Conservation (phyloP, 2,797 vertebrate genomes). For the Lepus townsendii region DNA sequence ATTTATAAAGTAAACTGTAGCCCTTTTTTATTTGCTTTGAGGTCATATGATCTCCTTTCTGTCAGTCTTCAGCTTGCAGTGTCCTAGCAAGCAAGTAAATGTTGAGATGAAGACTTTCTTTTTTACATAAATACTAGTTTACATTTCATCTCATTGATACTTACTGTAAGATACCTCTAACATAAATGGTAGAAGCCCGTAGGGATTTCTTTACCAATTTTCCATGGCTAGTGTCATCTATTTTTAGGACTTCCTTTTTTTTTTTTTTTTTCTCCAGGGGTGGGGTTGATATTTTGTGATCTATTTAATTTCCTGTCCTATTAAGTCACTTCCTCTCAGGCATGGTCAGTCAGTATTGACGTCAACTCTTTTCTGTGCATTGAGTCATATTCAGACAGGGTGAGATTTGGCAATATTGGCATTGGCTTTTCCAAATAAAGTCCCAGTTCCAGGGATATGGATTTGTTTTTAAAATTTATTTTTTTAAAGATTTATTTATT, state of each 20-base stretch:
- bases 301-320: constrained; percentile 52
- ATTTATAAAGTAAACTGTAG: constrained; percentile 60
- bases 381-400: constrained; percentile 35
- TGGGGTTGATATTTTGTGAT: constrained; percentile 46
- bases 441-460: constrained; percentile 14
- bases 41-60: background rate
- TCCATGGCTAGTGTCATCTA: constrained; percentile 24
- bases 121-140: background rate
- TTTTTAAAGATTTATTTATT: too few species aligned
- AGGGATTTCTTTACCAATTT: constrained; percentile 46
- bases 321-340: constrained; percentile 73
- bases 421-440: constrained; percentile 47
- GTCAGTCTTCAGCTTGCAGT: constrained; percentile 67
- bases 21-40: background rate
- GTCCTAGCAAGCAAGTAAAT: background rate
- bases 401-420: constrained; percentile 47
- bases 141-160: background rate
- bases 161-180: background rate
- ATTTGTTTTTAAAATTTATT: too few species aligned
- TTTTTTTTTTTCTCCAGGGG: accelerated
- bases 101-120: background rate
- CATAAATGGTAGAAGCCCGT: constrained; percentile 17
- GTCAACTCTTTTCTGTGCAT: background rate
- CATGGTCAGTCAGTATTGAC: constrained; percentile 54
- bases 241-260: constrained; percentile 51